Base-by-base conservation (phyloP, 2,113 vertebrate genomes). In the Burhinus oedicnemus region DNA sequence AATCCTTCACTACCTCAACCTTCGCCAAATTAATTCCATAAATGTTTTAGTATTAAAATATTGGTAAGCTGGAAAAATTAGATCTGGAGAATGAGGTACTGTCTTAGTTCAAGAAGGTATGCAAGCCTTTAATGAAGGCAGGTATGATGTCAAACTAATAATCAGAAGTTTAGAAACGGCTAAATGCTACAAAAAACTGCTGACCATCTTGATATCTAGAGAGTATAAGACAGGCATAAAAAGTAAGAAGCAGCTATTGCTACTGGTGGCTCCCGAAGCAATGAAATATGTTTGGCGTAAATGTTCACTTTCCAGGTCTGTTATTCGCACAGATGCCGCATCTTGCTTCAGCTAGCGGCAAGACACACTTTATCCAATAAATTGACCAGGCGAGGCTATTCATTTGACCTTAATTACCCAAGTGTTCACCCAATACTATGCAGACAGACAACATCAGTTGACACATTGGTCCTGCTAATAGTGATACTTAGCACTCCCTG, bases 381-480 rank as follows among this genome's bases (percentile, higher is more conserved):
- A 87, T 51, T 85, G 78, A 38, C 93, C 94, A 96, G 93, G 68
- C 83, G 1, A 86, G 94, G 94, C 91, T 96, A 58, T 36, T 94
- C 84, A 19, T 94, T 96, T 96, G 85, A 97, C 78, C 89, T 74
- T 95, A 97, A 97, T 97, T 97, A 96, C 85, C 85, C 87, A 97
- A 93, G 95, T 96, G 96, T 97, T 97, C 90, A 90, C 54, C 91
- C 94, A 97, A 96, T 95, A 49, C 71, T 97, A 94, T 11, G 64
- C 94, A 97, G 95, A 95, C 95, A 98, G 89, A 95, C 83, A 94
- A 96, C 94, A 97, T 97, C 95, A 94, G 91, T 95, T 95, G 94
- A 95, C 89, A 95, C 94, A 81, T 70, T 49, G 70, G 87, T 83
- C 81, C 88, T 92, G 93, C 90, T 97, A 94, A 96, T 76, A 94